Evolutionary conservation across 2,797 vertebrate genomes (phyloP), one percentile per base, ranked within the genome.

Genomic region (Coregonus ussuriensis): DNA sequence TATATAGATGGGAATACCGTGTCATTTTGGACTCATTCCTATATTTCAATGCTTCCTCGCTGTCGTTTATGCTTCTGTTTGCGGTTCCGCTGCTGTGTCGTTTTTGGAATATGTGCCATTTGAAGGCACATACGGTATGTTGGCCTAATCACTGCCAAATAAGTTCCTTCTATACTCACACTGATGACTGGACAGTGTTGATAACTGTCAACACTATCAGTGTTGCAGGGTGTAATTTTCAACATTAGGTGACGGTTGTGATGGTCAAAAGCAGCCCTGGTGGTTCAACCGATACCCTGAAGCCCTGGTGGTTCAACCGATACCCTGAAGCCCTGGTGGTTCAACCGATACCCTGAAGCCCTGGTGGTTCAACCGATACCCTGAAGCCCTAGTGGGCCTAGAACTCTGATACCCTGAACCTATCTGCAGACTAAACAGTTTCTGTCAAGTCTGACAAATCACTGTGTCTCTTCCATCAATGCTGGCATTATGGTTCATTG

Each of bases 401-500:
- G 41, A 41, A 41, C 41, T 6, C 41, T 9, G 41, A 41, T 41
- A 41, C 41, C 41, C 41, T 47, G 41, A 59, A 21, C 2, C 18
- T n/a, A n/a, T 59, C 18, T 21, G 0, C 56, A 7, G 56, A 21
- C 56, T 7, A n/a, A n/a, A 9, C 56, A 1, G n/a, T 31, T 31
- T 31, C 63, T 33, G 29, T 14, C 63, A 66, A 66, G 9, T 31
- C 25, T 33, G 63, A 29, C 29, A 13, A 66, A 66, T 31, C 21
- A 4, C 71, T 11, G 15, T n/a, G 11, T 16, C 54, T 68, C 37
- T 13, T 47, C 70, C 33, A 1, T 29, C 70, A 3, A 18, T 4
- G 71, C 73, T 80, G 77, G 37, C 47, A 84, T 81, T 79, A 81
- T 47, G 41, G 72, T 69, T 15, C 53, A 31, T 16, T 72, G 62